Evolutionary conservation across 2,113 vertebrate species (phyloP), one percentile per base, ranked within the genome.

Genomic region (Pholis gunnellus): DNA sequence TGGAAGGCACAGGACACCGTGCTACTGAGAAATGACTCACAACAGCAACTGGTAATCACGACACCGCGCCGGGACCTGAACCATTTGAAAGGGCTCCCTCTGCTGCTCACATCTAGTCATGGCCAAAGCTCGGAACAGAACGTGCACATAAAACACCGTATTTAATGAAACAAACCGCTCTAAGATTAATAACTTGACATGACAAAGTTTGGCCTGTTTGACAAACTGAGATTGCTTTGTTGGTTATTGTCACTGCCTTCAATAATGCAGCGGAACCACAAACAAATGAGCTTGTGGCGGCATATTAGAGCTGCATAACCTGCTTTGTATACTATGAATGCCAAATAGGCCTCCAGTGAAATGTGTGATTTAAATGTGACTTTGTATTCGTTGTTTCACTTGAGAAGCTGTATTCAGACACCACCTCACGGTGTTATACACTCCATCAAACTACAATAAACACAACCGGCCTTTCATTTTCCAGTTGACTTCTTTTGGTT

Each of bases 21-120:
- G 81, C 31, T 89, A 79, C 81, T 38, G 81, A 79, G 79, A 77
- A 85, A 85, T 93, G 90, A 93, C 80, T 93, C 89, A 86, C 75
- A 31, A 5, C n/a, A 14, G 14, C 38, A 50, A 44, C 72, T 46
- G 63, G 34, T 66, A 27, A 77, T 79, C 82, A 75, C 38, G 61
- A 81, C 79, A 73, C 13, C 27, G 36, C n/a, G 57, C 18, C 50
- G 17, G 15, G 13, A 38, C 42, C 17, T 63, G n/a, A 44, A 64
- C 8, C 9, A 2, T 6, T 3, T n/a, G 5, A 31, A 59, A 74
- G 56, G 2, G 75, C 85, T 0, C 87, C 92, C 81, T 79, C 92
- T 93, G 87, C 83, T 91, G 93, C 6, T n/a, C n/a, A 66, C 7
- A 25, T 0, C 0, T 0, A 9, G 78, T 22, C 38, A 87, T 44